Base-by-base conservation (phyloP, 1,140 invertebrate genomes). In the Drosophila pseudoobscura region DNA sequence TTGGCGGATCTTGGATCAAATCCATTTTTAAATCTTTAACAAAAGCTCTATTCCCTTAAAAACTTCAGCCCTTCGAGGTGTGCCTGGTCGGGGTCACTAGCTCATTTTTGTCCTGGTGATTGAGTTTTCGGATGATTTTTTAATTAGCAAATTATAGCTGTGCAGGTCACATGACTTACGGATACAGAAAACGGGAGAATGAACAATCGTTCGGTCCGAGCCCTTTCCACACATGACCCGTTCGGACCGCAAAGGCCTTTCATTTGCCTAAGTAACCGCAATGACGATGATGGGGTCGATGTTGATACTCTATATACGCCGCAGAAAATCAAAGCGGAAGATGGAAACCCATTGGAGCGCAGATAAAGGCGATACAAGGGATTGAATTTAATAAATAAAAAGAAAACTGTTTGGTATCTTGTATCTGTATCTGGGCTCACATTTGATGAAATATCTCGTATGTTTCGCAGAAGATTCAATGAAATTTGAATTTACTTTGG, bases 191-290 rank as follows among this genome's bases (percentile, higher is more conserved):
- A 13, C 50, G 66, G 15, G 63, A 15, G 24, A 24, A 24, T 24
- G 3, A 26, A 26, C 24, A 26, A 26, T 41, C 31, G 39, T 9
- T 17, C 17, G 60, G 7, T 15, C 22, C 43, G 20, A 5, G 6
- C 17, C 11, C 1, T 13, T 0, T 26, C 8, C 20, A 39, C 59
- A 35, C 15, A 55, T 51, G 7, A 35, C 2, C 6, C 20, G 43
- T 3, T 41, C 9, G 31, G 22, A 70, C 49, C 74, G 17, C 59
- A 78, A 50, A 53, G 39, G 57, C 57, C 49, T 62, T 75, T 80
- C 60, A 75, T 80, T 80, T 75, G 62, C 44, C 56, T 78, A 78
- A 78, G 76, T 78, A 69, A 64, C 71, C 70, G 55, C 76, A 79
- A 20, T 47, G 58, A 66, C 26, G 59, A 65, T 65, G 29, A 64